Evolutionary conservation across 2,113 vertebrate genomes (phyloP).

Genomic region (Tinamus guttatus): DNA sequence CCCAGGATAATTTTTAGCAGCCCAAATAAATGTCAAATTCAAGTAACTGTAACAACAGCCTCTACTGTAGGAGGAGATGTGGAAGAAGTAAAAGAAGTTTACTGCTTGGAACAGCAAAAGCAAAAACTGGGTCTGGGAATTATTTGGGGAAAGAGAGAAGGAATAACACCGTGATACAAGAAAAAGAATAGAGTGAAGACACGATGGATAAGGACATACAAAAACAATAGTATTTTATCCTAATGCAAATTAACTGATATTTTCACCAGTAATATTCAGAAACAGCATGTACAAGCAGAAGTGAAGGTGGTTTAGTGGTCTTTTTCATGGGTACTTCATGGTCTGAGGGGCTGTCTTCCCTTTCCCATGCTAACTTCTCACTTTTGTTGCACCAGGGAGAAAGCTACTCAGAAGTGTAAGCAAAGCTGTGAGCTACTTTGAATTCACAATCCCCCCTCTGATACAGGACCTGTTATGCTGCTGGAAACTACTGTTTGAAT

Average conservation of each 20-base stretch:
- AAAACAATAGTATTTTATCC: not conserved
- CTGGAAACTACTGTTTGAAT: not conserved
- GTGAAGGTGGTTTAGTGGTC: not conserved
- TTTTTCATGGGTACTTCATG: rapidly evolving
- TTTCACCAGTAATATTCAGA: not conserved
- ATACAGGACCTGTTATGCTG: not conserved
- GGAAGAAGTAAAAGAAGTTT: not conserved
- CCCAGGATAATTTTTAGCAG: not conserved
- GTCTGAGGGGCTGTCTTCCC: not conserved
- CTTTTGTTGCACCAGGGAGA: rapidly evolving
- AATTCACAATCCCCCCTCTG: not conserved
- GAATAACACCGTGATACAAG: not conserved
- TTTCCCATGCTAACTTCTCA: not conserved
- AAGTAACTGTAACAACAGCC: not conserved
- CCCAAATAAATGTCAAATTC: not conserved
- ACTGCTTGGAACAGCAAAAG: not conserved
- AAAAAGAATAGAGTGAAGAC: not conserved
- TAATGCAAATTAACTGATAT: not conserved
- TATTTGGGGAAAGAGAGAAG: not conserved
- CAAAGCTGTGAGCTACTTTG: not conserved
- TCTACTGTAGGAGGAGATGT: not conserved
- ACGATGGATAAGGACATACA: not conserved
- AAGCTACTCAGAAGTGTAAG: not conserved
- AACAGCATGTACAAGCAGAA: not conserved
- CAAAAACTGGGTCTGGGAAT: not conserved